Percentiles rank a stretch among this genome's conserved stretches.
phyloP scores from a whole-genome alignment of 1,140 invertebrate genomes.

The Brachionus asplanchnoidis region DNA sequence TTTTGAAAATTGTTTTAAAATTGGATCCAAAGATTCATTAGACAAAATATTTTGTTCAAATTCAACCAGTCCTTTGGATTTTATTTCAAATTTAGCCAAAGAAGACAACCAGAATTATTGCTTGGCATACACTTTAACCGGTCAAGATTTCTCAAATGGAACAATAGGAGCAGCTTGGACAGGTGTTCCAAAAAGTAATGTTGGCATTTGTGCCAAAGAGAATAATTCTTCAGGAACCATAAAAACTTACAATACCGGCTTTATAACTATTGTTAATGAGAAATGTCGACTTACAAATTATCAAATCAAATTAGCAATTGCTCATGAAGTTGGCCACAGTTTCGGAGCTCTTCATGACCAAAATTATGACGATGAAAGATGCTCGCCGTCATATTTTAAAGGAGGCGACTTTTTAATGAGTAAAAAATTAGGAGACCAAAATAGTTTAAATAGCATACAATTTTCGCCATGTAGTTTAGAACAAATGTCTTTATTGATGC shows the following conservation, averaged over 20 bases:
- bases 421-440: constrained; percentile 84
- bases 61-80: not conserved
- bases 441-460: constrained; percentile 85
- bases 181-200: constrained; percentile 58
- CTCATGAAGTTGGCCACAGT: constrained; percentile 98
- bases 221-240: constrained; percentile 53
- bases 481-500: constrained; percentile 62
- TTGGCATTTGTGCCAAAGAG: constrained; percentile 89
- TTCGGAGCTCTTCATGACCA: constrained; percentile 75
- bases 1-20: not conserved
- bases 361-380: constrained; percentile 63
- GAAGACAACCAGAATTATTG: constrained; percentile 70
- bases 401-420: constrained; percentile 68
- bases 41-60: not conserved
- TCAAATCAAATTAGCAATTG: constrained; percentile 92
- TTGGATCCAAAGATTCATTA: not conserved
- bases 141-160: constrained; percentile 93
- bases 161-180: constrained; percentile 96
- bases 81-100: not conserved
- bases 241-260: constrained; percentile 83
- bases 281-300: constrained; percentile 91
- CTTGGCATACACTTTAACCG: constrained; percentile 96
- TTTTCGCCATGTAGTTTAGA: constrained; percentile 72
- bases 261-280: constrained; percentile 98
- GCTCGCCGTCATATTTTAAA: not conserved